phyloP scores from a whole-genome alignment of 2,888 invertebrate species.

The Polymixis flavicincta region DNA sequence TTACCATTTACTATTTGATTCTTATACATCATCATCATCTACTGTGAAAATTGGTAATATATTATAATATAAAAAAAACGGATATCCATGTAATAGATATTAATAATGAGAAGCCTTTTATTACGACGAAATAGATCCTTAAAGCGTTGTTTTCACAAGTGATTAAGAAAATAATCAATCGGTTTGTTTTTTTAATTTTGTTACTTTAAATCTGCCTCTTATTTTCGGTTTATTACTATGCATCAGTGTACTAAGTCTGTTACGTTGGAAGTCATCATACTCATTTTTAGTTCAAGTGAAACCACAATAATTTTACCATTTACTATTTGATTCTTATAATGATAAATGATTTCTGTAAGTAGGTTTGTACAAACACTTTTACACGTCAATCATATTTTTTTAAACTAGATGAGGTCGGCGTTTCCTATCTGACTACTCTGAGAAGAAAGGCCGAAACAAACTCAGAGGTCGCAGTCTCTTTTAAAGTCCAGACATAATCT shows the following conservation, averaged over 20 bases:
- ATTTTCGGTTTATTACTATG: not conserved
- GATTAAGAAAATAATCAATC: not conserved
- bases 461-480: too few relatives aligned
- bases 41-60: not conserved
- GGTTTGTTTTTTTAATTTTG: not conserved
- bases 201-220: not conserved
- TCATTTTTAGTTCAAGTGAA: not conserved
- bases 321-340: not conserved
- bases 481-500: too few relatives aligned
- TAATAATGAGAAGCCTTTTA: not conserved
- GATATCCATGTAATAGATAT: too few relatives aligned
- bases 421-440: too few relatives aligned
- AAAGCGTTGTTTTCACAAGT: not conserved
- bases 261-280: not conserved
- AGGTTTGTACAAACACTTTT: too few relatives aligned
- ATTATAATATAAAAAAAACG: too few relatives aligned
- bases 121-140: not conserved
- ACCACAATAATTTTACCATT: not conserved
- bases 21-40: not conserved
- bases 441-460: too few relatives aligned
- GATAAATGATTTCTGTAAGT: too few relatives aligned
- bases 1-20: not conserved
- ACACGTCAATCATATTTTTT: too few relatives aligned
- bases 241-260: not conserved
- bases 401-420: too few relatives aligned